Conservation (phyloP, 2,797 vertebrate species). For the Miichthys miiuy region DNA sequence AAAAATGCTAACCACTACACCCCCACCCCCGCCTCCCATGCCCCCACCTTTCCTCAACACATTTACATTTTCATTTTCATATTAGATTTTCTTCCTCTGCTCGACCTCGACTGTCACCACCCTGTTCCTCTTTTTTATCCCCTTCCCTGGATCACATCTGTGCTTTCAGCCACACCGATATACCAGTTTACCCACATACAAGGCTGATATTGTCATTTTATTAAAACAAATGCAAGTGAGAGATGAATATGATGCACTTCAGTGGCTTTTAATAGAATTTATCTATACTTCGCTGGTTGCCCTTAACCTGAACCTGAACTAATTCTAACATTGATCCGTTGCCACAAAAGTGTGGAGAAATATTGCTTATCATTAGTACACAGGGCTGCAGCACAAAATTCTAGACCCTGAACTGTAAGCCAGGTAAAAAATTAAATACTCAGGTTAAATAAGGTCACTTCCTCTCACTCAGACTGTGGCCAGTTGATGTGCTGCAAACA, state of each 20-base stretch:
- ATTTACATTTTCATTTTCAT: slow-evolving; percentile 90
- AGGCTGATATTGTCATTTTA: neutral
- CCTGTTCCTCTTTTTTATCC: slow-evolving; percentile 38
- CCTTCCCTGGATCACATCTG: slow-evolving; percentile 16
- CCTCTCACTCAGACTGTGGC: too few species aligned
- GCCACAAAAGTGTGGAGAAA: neutral
- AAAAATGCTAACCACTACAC: slow-evolving; percentile 72
- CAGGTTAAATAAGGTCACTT: too few species aligned
- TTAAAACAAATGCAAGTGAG: slow-evolving; percentile 1
- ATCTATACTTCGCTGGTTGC: neutral
- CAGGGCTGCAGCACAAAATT: neutral
- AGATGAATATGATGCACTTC: neutral
- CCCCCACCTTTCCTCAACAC: slow-evolving; percentile 54
- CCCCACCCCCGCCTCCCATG: neutral
- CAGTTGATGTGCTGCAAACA: too few species aligned
- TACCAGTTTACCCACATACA: slow-evolving; percentile 9
- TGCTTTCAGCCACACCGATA: slow-evolving; percentile 1
- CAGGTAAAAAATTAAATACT: too few species aligned
- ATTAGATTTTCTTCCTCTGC: slow-evolving; percentile 77
- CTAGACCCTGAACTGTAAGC: too few species aligned
- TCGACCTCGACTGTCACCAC: slow-evolving; percentile 42
- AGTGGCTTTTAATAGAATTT: slow-evolving; percentile 2
- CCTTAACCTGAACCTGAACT: slow-evolving; percentile 5
- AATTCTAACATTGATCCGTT: neutral
- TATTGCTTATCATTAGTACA: neutral